Evolutionary conservation across 2,113 vertebrate species (phyloP).

Genomic region (Panurus biarmicus): DNA sequence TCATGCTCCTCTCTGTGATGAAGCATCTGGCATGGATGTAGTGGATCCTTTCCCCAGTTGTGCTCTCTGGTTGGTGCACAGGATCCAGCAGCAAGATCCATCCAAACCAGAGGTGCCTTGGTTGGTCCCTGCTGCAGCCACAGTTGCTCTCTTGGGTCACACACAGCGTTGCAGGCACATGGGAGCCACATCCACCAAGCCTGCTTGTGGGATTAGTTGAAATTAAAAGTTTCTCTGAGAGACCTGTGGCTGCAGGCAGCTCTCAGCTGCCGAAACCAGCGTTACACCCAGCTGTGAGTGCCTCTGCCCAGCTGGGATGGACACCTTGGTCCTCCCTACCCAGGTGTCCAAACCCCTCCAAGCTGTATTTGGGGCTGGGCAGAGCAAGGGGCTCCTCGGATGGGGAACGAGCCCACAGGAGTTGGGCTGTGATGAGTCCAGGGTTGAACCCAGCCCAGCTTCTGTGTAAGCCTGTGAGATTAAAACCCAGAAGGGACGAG

Average conservation of each 20-base stretch:
- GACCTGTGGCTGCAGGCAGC: background rate
- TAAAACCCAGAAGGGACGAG: background rate
- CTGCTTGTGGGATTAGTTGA: background rate
- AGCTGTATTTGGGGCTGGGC: background rate
- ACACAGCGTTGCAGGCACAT: background rate
- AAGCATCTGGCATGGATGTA: background rate
- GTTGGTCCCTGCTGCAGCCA: background rate
- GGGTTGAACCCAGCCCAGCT: background rate
- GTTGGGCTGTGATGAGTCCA: background rate
- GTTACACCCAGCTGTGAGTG: background rate
- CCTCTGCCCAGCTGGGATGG: background rate
- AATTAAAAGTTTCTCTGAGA: background rate
- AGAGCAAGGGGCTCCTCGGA: background rate
- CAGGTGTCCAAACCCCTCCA: background rate
- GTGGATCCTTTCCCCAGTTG: background rate
- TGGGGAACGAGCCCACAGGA: background rate
- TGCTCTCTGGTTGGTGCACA: background rate
- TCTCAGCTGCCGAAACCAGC: constrained; percentile 15
- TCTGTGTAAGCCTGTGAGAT: background rate
- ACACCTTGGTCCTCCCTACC: background rate
- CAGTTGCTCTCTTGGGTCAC: background rate
- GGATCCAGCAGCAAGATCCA: background rate
- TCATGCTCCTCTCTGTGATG: background rate
- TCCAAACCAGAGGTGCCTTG: background rate
- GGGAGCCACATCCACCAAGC: accelerated